phyloP scores from a whole-genome alignment of 2,113 vertebrate genomes.

The Pteruthius melanotis region DNA sequence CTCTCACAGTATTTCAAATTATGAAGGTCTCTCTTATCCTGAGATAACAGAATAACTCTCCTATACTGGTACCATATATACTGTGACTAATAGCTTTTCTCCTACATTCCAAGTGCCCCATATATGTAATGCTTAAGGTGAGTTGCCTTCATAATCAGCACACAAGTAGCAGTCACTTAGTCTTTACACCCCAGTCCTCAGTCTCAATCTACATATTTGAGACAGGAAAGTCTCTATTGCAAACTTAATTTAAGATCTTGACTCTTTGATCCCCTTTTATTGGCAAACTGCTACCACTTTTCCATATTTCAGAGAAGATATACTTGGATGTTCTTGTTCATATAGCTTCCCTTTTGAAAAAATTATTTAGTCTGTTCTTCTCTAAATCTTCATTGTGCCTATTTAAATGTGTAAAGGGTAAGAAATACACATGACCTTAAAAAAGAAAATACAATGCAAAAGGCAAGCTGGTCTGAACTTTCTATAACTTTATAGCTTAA shows the following conservation, averaged over 20 bases:
- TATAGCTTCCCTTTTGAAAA: not conserved
- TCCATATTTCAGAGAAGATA: not conserved
- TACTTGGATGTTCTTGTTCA: not conserved
- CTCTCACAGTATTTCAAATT: not conserved
- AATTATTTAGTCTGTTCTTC: not conserved
- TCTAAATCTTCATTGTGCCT: not conserved
- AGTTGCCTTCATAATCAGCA: not conserved
- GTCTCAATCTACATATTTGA: not conserved
- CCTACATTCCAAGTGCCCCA: rapidly evolving
- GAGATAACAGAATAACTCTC: not conserved
- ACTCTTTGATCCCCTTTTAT: not conserved
- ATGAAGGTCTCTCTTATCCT: not conserved
- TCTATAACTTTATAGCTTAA: not conserved
- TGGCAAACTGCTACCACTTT: not conserved
- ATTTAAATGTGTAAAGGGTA: not conserved
- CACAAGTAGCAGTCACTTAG: not conserved
- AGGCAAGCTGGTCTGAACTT: not conserved
- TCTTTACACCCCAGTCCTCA: not conserved
- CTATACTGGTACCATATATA: not conserved
- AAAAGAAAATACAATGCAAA: not conserved
- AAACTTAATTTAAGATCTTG: not conserved
- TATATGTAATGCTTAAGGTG: not conserved
- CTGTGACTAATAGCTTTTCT: not conserved
- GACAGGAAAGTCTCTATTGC: not conserved
- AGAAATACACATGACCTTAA: not conserved